Evolutionary conservation across 2,797 vertebrate genomes (phyloP).

Genomic region (Gallinago stenura): DNA sequence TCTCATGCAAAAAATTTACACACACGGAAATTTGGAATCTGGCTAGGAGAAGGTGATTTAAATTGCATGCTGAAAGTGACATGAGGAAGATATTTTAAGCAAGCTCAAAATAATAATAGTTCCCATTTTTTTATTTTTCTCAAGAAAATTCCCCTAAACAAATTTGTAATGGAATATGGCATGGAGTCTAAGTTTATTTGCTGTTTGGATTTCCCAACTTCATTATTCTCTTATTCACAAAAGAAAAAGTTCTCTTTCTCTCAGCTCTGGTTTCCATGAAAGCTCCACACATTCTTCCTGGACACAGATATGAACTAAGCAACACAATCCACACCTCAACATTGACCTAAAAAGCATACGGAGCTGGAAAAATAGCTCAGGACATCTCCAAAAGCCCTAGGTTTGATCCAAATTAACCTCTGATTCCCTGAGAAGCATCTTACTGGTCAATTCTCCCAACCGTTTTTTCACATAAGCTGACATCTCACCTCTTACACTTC

Average conservation of each 20-base stretch:
- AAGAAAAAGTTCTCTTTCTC: neutral
- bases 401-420: neutral
- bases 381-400: neutral
- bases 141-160: neutral
- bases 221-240: neutral
- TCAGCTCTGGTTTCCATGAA: neutral
- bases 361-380: neutral
- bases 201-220: neutral
- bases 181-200: neutral
- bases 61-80: neutral
- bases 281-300: neutral
- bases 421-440: neutral
- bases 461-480: neutral
- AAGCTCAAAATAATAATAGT: neutral
- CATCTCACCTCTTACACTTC: neutral
- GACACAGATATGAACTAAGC: neutral
- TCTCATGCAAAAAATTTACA: neutral
- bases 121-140: neutral
- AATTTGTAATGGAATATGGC: neutral
- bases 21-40: neutral
- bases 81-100: neutral
- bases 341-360: fast-evolving
- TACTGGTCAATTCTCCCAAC: neutral
- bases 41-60: neutral
- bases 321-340: neutral